Evolutionary conservation across 2,113 vertebrate species (phyloP), one percentile per base, ranked within the genome.

Genomic region (Nasalis larvatus): DNA sequence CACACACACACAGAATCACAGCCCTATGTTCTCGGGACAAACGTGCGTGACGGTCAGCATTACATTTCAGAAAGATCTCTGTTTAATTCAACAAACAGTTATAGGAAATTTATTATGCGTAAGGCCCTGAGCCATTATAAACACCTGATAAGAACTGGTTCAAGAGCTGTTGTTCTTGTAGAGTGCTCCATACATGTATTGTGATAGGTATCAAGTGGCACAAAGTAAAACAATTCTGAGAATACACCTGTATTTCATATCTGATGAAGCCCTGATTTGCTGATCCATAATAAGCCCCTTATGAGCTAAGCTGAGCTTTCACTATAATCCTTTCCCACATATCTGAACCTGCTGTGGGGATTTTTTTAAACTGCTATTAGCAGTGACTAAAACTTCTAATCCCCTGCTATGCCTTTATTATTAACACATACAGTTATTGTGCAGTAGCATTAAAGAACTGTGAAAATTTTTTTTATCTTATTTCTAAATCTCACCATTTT

Each of bases 381-480:
- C 89, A 92, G 89, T 86, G 97, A 97, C 97, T 98, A 98, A 98
- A 97, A 97, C 97, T 94, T 96, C 95, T 97, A 97, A 97, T 97
- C 89, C 96, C 86, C 85, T 78, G 83, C 90, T 96, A 88, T 97
- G 96, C 94, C 73, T 96, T 98, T 94, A 96, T 97, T 97, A 96
- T 96, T 96, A 97, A 97, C 97, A 96, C 95, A 96, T 93, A 92
- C 94, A 97, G 97, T 97, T 97, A 97, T 49, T 76, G 68, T 52
- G 81, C 92, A 81, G 42, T 10, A 95, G 86, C 42, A 92, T 87
- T 97, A 92, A 91, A 93, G 90, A 76, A 40, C 89, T 37, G n/a
- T 52, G 71, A 86, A 96, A 97, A 94, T 81, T 86, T 92, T 92
- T 49, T 84, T 74, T 77, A 90, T 82, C 91, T 96, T 63, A 95